A percentile compares a stretch with the other conserved stretches of the same genome.
These are phyloP conservation scores for Phyllotreta cruciferae DNA, from an alignment of 2,888 invertebrate species.

Conservation along the genomic window DNA sequence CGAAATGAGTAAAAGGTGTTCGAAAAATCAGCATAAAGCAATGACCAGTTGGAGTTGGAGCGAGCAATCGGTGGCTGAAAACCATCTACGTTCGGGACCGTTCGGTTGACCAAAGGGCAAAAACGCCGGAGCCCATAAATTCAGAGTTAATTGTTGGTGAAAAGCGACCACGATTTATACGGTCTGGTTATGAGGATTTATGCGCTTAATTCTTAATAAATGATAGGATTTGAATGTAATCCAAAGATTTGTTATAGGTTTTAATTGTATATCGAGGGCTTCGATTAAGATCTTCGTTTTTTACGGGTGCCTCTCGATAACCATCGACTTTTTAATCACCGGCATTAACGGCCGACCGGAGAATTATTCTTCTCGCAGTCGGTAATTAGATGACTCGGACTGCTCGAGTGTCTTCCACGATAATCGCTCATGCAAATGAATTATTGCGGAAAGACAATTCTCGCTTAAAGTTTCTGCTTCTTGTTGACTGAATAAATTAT, in stretches of 20 bases:
- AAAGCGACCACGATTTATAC: conserved; percentile 56
- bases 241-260: conserved; percentile 58
- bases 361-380: conserved; percentile 48
- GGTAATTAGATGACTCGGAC: conserved; percentile 42
- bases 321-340: conserved; percentile 51
- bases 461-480: neutral
- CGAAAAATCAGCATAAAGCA: conserved; percentile 21
- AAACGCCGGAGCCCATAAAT: conserved; percentile 53
- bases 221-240: conserved; percentile 57
- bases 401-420: conserved; percentile 18
- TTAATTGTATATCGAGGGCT: conserved; percentile 54
- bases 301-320: conserved; percentile 51
- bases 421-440: conserved; percentile 20
- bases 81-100: conserved; percentile 19
- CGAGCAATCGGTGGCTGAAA: conserved; percentile 29
- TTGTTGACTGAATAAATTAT: neutral
- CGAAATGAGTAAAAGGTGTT: conserved; percentile 9
- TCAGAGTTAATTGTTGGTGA: conserved; percentile 59
- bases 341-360: conserved; percentile 44
- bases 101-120: conserved; percentile 56
- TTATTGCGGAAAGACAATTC: conserved; percentile 12
- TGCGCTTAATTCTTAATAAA: conserved; percentile 57
- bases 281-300: conserved; percentile 55
- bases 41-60: neutral
- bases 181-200: conserved; percentile 54